Conservation (phyloP, 2,113 vertebrate genomes). For the Sylvietta virens region DNA sequence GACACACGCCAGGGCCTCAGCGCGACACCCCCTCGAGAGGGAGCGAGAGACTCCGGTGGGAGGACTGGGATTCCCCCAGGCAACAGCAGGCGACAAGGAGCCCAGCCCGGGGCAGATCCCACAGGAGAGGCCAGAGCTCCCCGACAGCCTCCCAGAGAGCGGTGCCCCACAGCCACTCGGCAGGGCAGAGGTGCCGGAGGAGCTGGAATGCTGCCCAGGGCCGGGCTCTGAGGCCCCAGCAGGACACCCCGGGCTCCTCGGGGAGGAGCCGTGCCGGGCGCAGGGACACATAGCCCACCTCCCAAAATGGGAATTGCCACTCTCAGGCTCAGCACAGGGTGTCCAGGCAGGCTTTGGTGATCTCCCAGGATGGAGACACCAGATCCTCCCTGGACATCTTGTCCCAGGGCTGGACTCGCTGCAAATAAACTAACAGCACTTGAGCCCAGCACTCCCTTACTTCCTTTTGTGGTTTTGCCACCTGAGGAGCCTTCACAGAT, state of each 20-base stretch:
- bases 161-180: rapidly evolving
- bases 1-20: rapidly evolving
- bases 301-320: background rate
- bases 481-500: background rate
- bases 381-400: background rate
- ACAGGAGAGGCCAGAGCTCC: background rate
- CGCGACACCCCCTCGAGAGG: rapidly evolving
- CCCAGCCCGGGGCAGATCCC: background rate
- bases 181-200: background rate
- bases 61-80: background rate
- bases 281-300: background rate
- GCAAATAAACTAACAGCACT: background rate
- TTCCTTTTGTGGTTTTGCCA: background rate
- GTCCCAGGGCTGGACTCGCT: background rate
- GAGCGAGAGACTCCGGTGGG: background rate
- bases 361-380: background rate
- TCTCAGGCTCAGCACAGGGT: background rate
- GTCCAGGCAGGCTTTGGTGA: background rate
- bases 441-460: background rate
- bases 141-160: rapidly evolving
- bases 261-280: background rate
- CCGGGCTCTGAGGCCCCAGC: background rate
- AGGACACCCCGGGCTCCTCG: rapidly evolving
- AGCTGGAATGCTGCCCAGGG: background rate
- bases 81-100: rapidly evolving